phyloP scores from a whole-genome alignment of 2,797 vertebrate species.

The Dicrostonyx torquatus region DNA sequence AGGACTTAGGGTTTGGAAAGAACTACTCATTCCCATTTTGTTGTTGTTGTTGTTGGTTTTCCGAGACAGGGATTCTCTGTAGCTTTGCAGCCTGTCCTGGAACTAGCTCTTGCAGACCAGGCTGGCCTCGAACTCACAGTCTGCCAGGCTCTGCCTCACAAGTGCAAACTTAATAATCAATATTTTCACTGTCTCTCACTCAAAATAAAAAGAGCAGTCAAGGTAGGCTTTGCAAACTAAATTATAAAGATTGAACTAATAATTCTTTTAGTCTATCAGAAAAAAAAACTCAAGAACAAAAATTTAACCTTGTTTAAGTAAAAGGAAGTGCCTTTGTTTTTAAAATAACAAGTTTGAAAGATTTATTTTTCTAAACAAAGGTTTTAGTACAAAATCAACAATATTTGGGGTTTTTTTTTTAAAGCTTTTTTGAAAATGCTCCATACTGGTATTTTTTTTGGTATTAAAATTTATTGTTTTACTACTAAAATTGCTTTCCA shows the following conservation, averaged over 20 bases:
- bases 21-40: neutral
- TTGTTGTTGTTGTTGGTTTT: too few species aligned
- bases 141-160: too few species aligned
- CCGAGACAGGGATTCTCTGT: too few species aligned
- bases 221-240: slow-evolving; percentile 29
- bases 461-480: slow-evolving; percentile 19
- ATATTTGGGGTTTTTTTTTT: neutral
- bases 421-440: neutral
- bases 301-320: neutral
- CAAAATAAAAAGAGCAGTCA: neutral
- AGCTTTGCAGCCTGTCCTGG: too few species aligned
- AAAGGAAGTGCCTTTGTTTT: slow-evolving; percentile 33
- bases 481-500: slow-evolving; percentile 29
- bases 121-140: too few species aligned
- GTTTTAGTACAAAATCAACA: slow-evolving; percentile 43
- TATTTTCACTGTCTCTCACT: slow-evolving; percentile 22
- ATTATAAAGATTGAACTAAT: slow-evolving; percentile 21
- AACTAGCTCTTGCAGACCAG: too few species aligned
- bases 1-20: slow-evolving; percentile 6
- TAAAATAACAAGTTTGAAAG: slow-evolving; percentile 57
- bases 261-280: slow-evolving; percentile 58
- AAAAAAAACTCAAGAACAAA: neutral
- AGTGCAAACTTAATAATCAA: neutral
- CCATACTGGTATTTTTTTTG: neutral
- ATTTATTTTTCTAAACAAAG: slow-evolving; percentile 52